phyloP scores from a whole-genome alignment of 1,140 invertebrate species.

The Pogonomyrmex barbatus region DNA sequence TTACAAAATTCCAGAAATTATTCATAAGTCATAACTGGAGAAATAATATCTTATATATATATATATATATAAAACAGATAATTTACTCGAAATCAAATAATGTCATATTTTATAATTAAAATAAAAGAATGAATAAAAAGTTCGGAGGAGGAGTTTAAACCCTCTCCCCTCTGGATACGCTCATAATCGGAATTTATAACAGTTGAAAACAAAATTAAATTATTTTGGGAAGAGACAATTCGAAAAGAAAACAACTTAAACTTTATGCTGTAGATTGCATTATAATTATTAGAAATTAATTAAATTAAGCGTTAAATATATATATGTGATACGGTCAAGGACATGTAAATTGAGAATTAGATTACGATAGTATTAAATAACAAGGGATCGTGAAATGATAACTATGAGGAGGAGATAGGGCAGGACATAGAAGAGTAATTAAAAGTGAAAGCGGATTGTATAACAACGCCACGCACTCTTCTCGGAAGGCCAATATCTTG shows the following conservation, averaged over 20 bases:
- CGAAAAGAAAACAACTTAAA: not conserved
- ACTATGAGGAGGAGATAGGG: not conserved
- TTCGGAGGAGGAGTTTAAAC: too few species aligned
- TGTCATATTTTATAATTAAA: too few species aligned
- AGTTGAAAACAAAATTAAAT: not conserved
- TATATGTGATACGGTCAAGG: slow-evolving; percentile 28
- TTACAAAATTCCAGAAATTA: too few species aligned
- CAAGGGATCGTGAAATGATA: slow-evolving; percentile 28
- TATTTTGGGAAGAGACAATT: not conserved
- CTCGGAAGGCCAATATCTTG: not conserved
- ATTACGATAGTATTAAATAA: slow-evolving; percentile 29
- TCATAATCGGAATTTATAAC: not conserved
- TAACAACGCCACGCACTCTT: not conserved
- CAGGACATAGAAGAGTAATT: not conserved
- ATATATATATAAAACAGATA: too few species aligned
- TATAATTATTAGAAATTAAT: not conserved
- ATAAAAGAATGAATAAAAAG: too few species aligned
- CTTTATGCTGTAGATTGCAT: not conserved
- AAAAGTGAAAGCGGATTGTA: not conserved
- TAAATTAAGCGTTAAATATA: slow-evolving; percentile 36
- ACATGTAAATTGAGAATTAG: not conserved
- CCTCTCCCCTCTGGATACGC: too few species aligned
- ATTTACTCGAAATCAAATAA: too few species aligned
- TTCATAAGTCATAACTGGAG: too few species aligned
- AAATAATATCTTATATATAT: too few species aligned